A percentile compares a stretch with the other conserved stretches of the same genome.
Evolutionary conservation across 2,113 vertebrate genomes (phyloP).

Genomic region (Typhlomys cinereus): DNA sequence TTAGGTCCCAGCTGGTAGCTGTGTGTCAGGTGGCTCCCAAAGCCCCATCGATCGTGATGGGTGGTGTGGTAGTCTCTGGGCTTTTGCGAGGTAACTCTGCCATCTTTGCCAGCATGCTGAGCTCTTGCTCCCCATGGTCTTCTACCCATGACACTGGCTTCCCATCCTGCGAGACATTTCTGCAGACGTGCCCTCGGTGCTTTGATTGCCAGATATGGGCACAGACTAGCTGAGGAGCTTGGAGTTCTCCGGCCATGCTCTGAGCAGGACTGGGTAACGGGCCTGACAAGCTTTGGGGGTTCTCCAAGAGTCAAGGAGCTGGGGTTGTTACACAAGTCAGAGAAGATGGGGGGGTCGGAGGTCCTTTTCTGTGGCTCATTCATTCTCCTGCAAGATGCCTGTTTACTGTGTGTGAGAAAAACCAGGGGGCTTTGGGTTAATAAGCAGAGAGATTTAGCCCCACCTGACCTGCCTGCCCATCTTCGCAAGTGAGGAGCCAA

Average conservation of each 20-base stretch:
- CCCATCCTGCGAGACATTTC: no score
- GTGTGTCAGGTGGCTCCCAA: background rate
- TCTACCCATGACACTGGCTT: background rate
- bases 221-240: background rate
- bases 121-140: background rate
- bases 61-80: background rate
- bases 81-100: constrained; percentile 1
- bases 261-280: no score
- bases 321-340: background rate
- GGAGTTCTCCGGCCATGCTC: background rate
- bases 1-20: background rate
- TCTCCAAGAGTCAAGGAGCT: background rate
- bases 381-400: background rate
- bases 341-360: background rate
- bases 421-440: background rate
- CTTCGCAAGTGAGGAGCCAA: background rate
- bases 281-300: background rate
- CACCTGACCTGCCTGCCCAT: background rate
- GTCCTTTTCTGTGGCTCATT: background rate
- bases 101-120: background rate
- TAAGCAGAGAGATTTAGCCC: background rate
- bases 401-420: background rate
- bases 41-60: background rate
- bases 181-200: background rate
- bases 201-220: background rate